phyloP scores from a whole-genome alignment of 2,797 vertebrate species.

The Pangasius djambal region DNA sequence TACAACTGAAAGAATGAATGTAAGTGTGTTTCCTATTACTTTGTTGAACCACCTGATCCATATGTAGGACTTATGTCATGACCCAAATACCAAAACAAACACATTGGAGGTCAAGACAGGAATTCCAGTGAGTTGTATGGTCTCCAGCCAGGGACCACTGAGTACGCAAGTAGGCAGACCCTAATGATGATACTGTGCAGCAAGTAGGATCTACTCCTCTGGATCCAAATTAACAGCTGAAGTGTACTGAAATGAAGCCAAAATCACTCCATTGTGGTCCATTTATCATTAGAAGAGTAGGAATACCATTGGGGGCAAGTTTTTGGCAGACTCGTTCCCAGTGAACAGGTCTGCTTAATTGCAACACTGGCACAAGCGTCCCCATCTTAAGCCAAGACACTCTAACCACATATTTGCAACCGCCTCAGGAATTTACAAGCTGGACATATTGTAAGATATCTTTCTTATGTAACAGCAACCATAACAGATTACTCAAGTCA shows the following conservation, averaged over 20 bases:
- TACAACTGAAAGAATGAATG: slow-evolving; percentile 21
- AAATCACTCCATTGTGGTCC: slow-evolving; percentile 50
- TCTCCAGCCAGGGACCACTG: slow-evolving; percentile 80
- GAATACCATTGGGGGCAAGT: slow-evolving; percentile 52
- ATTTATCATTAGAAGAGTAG: slow-evolving; percentile 58
- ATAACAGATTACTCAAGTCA: neutral
- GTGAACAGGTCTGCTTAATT: slow-evolving; percentile 36
- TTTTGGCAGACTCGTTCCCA: slow-evolving; percentile 25
- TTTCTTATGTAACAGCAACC: slow-evolving; percentile 17
- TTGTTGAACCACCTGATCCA: slow-evolving; percentile 61
- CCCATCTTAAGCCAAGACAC: slow-evolving; percentile 22
- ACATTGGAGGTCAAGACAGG: slow-evolving; percentile 62
- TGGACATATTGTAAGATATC: slow-evolving; percentile 23
- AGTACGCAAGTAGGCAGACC: slow-evolving; percentile 68
- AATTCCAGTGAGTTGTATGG: slow-evolving; percentile 62
- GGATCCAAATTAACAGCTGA: slow-evolving; percentile 53
- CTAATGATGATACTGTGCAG: slow-evolving; percentile 52
- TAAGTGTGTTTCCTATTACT: slow-evolving; percentile 46
- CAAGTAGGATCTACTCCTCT: slow-evolving; percentile 56
- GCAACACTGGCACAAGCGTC: slow-evolving; percentile 17
- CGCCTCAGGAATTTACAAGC: slow-evolving; percentile 26
- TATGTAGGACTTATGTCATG: slow-evolving; percentile 63
- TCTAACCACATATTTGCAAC: slow-evolving; percentile 32
- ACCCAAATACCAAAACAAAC: slow-evolving; percentile 71
- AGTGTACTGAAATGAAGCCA: slow-evolving; percentile 64